Evolutionary conservation across 2,888 invertebrate species (phyloP).

Genomic region (Ariolimax columbianus): DNA sequence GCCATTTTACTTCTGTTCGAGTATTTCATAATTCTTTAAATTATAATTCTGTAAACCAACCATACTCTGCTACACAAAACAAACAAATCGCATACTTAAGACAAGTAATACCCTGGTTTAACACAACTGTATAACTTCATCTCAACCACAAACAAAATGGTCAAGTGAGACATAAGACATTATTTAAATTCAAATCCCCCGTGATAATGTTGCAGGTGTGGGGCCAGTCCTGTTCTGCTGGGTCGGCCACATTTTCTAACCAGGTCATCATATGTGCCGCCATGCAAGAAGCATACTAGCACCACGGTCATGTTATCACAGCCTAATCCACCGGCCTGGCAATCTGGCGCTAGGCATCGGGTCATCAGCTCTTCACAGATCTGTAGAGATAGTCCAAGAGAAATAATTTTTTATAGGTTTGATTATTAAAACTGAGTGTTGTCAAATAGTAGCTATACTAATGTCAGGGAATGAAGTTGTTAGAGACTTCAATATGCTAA

Average conservation of each 20-base stretch:
- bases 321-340: constrained; percentile 96
- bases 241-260: constrained; percentile 74
- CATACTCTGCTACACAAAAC: background rate
- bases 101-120: background rate
- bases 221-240: constrained; percentile 62
- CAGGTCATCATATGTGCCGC: constrained; percentile 78
- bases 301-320: constrained; percentile 99
- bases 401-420: too few relatives aligned
- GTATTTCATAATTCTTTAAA: too few relatives aligned
- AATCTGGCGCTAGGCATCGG: constrained; percentile 96
- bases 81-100: background rate
- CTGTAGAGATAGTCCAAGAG: constrained; percentile 65
- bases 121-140: background rate
- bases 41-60: background rate
- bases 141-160: constrained; percentile 11
- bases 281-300: constrained; percentile 87
- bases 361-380: constrained; percentile 97
- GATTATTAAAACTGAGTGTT: too few relatives aligned
- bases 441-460: too few relatives aligned
- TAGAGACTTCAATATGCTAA: too few relatives aligned
- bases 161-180: background rate
- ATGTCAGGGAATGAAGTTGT: too few relatives aligned
- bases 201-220: constrained; percentile 62
- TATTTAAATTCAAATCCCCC: constrained; percentile 56
- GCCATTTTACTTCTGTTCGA: too few relatives aligned